Evolutionary conservation across 2,888 invertebrate genomes (phyloP).

Genomic region (Acanthosepion lycidas): DNA sequence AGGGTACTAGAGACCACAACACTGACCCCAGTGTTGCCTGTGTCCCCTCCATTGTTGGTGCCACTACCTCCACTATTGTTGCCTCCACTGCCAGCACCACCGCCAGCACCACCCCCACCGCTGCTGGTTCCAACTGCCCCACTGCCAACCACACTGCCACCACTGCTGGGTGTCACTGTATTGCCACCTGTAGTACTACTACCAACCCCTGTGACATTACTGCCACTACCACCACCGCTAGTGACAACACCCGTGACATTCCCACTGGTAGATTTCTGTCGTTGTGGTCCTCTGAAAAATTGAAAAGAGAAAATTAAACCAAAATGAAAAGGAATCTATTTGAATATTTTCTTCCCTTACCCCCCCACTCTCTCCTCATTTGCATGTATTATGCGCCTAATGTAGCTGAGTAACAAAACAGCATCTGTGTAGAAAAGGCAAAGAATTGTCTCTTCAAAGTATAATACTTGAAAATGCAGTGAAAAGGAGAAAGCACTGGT

Average conservation of each 20-base stretch:
- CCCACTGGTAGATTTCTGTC: constrained; percentile 38
- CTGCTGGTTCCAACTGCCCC: constrained; percentile 14
- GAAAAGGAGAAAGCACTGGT: too few relatives aligned
- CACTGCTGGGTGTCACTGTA: constrained; percentile 5
- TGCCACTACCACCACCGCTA: background rate
- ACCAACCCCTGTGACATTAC: constrained; percentile 48
- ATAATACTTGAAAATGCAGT: too few relatives aligned
- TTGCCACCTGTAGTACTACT: background rate
- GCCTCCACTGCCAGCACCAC: constrained; percentile 39
- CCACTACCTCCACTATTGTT: constrained; percentile 34
- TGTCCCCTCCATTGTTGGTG: constrained; percentile 39
- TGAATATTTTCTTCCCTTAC: background rate
- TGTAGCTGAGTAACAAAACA: too few relatives aligned
- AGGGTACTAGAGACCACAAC: constrained; percentile 11
- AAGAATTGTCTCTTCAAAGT: too few relatives aligned
- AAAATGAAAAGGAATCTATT: background rate
- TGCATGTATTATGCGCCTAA: too few relatives aligned
- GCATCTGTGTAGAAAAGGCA: too few relatives aligned
- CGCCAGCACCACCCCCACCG: background rate
- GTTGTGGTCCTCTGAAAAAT: constrained; percentile 41
- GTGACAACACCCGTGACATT: background rate
- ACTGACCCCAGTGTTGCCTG: background rate
- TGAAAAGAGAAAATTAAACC: too few relatives aligned
- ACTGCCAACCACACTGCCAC: background rate
- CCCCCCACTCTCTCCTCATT: too few relatives aligned